Percentiles rank a stretch among this genome's conserved stretches.
Evolutionary conservation across 2,888 invertebrate genomes (phyloP).

Genomic region (Melikaiella ostensackeni): DNA sequence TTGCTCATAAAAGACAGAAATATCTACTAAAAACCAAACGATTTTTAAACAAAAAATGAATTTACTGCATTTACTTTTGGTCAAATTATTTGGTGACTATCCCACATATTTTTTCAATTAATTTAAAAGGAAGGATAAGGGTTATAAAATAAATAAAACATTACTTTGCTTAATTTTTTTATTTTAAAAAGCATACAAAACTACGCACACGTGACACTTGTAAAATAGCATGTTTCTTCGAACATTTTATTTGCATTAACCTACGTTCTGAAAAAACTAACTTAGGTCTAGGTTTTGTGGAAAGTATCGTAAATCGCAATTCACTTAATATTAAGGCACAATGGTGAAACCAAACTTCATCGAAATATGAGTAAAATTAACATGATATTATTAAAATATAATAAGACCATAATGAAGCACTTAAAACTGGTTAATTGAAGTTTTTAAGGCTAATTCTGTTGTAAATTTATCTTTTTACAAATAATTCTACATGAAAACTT

Average conservation of each 20-base stretch:
- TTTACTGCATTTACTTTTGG: too few relatives aligned
- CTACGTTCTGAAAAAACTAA: slow-evolving; percentile 51
- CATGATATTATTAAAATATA: background rate
- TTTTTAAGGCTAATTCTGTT: background rate
- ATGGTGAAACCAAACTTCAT: slow-evolving; percentile 63
- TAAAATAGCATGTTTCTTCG: slow-evolving; percentile 68
- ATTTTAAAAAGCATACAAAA: slow-evolving; percentile 49
- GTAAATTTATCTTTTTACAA: background rate
- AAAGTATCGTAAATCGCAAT: slow-evolving; percentile 61
- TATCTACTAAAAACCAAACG: too few relatives aligned
- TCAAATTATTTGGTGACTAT: too few relatives aligned
- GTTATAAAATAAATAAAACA: slow-evolving; percentile 13
- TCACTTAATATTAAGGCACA: slow-evolving; percentile 61
- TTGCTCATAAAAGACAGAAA: too few relatives aligned
- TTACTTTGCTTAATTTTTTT: slow-evolving; percentile 40
- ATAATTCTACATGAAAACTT: background rate
- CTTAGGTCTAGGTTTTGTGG: slow-evolving; percentile 54
- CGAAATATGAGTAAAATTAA: slow-evolving; percentile 38
- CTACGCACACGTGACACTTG: slow-evolving; percentile 60
- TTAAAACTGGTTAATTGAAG: background rate
- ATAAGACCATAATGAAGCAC: slow-evolving; percentile 2
- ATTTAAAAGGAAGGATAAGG: background rate
- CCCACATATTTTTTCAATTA: background rate
- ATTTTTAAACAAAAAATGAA: too few relatives aligned
- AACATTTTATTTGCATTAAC: slow-evolving; percentile 65